A percentile compares a stretch with the other conserved stretches of the same genome.
phyloP scores from a whole-genome alignment of 1,140 invertebrate genomes.

The Leptonema lineaticorne region DNA sequence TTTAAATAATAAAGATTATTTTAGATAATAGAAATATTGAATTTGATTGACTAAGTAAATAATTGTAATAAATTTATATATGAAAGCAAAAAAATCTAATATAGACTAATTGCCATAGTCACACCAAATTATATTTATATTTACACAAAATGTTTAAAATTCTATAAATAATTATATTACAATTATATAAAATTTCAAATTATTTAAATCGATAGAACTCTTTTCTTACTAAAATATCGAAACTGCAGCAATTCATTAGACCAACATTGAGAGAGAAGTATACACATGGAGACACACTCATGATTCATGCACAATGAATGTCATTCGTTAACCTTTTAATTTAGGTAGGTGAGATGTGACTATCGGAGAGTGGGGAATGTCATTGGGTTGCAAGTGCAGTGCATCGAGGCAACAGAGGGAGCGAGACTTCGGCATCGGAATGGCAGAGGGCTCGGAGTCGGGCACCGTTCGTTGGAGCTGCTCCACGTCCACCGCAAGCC shows the following conservation, averaged over 20 bases:
- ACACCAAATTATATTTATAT: too few relatives aligned
- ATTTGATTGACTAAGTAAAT: too few relatives aligned
- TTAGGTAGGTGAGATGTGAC: neutral
- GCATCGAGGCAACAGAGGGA: conserved; percentile 56
- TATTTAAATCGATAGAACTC: neutral
- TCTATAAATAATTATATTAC: neutral
- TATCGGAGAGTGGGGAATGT: conserved; percentile 15
- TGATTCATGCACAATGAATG: neutral
- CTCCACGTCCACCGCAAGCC: conserved; percentile 44
- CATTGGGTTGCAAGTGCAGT: conserved; percentile 45
- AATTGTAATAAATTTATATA: too few relatives aligned
- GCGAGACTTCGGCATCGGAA: conserved; percentile 56
- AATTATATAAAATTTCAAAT: neutral
- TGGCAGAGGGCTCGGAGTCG: conserved; percentile 28
- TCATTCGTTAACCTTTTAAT: conserved; percentile 18
- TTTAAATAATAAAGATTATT: too few relatives aligned
- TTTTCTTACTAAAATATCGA: too few relatives aligned
- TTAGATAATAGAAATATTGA: too few relatives aligned
- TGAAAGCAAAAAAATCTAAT: too few relatives aligned
- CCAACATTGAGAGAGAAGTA: too few relatives aligned
- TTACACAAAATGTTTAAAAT: neutral
- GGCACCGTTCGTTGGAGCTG: neutral
- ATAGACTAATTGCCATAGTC: too few relatives aligned
- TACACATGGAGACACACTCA: neutral
- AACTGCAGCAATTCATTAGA: too few relatives aligned